A percentile compares a stretch with the other conserved stretches of the same genome.
Evolutionary conservation across 2,888 invertebrate genomes (phyloP).

Genomic region (Nomada lathburiana): DNA sequence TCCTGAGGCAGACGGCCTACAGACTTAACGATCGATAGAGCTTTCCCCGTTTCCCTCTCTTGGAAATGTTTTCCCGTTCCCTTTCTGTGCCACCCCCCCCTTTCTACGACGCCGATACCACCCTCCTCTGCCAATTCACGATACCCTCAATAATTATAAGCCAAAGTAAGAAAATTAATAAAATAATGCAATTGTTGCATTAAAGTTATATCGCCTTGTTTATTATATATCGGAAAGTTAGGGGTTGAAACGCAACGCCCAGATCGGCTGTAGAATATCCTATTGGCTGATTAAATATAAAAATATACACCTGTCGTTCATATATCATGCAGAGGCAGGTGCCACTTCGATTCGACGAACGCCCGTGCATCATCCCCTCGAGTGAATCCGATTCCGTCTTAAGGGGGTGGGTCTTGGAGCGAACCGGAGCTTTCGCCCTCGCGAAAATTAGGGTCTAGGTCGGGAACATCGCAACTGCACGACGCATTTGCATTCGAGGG

Average conservation of each 20-base stretch:
- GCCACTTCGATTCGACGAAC: neutral
- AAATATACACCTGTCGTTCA: no score
- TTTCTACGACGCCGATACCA: constrained; percentile 39
- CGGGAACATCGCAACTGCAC: constrained; percentile 34
- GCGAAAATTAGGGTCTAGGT: constrained; percentile 41
- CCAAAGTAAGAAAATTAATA: no score
- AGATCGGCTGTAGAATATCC: no score
- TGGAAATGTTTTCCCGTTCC: constrained; percentile 26
- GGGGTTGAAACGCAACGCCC: no score
- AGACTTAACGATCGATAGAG: constrained; percentile 81
- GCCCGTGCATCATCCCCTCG: neutral
- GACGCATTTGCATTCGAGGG: constrained; percentile 20
- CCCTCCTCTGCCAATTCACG: constrained; percentile 55
- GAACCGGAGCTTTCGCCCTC: neutral
- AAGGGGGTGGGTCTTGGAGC: neutral
- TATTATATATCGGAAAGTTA: no score
- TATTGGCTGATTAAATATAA: no score
- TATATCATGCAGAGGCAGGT: no score
- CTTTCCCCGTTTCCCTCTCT: constrained; percentile 69
- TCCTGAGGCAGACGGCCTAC: constrained; percentile 76
- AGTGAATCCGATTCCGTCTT: neutral
- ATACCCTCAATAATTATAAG: no score
- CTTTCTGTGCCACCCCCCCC: constrained; percentile 19
- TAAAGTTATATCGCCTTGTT: no score
- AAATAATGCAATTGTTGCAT: no score